These are phyloP conservation scores for Trissolcus basalis DNA, from an alignment of 1,140 invertebrate genomes.

Conservation along the genomic window DNA sequence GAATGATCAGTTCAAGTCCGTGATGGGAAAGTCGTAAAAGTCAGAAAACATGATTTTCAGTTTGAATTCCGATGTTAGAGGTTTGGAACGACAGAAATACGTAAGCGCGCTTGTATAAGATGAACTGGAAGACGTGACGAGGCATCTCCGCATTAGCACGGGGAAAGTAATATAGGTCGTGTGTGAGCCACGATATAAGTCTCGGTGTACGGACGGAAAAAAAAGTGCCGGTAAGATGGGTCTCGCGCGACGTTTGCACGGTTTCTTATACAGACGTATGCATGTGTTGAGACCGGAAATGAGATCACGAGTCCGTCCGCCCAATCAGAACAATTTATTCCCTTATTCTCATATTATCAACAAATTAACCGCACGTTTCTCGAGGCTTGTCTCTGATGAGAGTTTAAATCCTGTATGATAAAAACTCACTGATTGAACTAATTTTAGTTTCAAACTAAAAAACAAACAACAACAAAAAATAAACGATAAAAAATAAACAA, in stretches of 20 bases:
- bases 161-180: conserved; percentile 57
- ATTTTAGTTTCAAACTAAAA: no score
- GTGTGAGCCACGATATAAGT: conserved; percentile 29
- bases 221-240: conserved; percentile 53
- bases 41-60: no score
- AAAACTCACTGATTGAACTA: no score
- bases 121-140: conserved; percentile 50
- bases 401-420: neutral
- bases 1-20: no score
- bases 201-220: conserved; percentile 27
- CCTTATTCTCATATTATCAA: conserved; percentile 37
- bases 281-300: conserved; percentile 50
- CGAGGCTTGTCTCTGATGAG: neutral
- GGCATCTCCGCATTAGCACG: conserved; percentile 49
- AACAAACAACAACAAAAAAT: no score
- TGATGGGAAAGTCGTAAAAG: no score
- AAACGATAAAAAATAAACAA: no score
- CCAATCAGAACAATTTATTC: conserved; percentile 53
- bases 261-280: conserved; percentile 32
- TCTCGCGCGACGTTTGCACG: conserved; percentile 45
- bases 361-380: conserved; percentile 25
- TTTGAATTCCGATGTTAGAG: neutral
- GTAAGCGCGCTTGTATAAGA: conserved; percentile 51
- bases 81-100: conserved; percentile 45
- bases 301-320: conserved; percentile 46